Conservation (phyloP, 2,888 invertebrate species). For the Chloroclystis v-ata region DNA sequence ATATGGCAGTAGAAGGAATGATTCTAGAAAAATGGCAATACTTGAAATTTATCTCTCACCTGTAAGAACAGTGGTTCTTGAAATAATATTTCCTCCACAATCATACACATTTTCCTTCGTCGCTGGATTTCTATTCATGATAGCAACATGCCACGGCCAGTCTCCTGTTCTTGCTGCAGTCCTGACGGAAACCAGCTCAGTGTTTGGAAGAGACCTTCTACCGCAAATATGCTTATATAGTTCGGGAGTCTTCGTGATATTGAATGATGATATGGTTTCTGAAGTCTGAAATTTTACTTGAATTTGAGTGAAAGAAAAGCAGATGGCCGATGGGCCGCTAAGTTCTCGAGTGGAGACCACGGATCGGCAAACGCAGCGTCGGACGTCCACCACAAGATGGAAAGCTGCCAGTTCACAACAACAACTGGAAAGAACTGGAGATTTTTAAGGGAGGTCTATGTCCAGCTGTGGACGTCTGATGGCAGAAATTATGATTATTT, state of each 20-base stretch:
- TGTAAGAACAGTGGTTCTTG: conserved; percentile 62
- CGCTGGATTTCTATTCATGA: conserved; percentile 39
- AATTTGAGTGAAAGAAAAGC: background rate
- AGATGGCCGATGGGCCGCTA: no score
- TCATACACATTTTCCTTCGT: conserved; percentile 40
- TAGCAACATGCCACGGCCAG: conserved; percentile 71
- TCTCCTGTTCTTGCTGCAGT: conserved; percentile 59
- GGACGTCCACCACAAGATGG: no score
- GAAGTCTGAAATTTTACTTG: conserved; percentile 36
- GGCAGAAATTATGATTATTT: no score
- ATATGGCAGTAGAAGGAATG: no score
- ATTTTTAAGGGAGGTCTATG: no score
- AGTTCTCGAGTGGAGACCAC: no score
- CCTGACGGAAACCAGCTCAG: conserved; percentile 54
- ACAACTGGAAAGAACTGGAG: no score
- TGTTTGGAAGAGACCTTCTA: conserved; percentile 49
- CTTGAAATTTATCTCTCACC: no score
- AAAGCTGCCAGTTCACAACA: no score
- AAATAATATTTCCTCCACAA: conserved; percentile 66
- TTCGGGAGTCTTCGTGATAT: conserved; percentile 35
- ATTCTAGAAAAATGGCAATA: no score
- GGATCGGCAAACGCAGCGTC: no score
- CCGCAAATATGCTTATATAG: conserved; percentile 55
- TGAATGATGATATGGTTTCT: conserved; percentile 43
- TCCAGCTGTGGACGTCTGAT: no score